Conservation (phyloP, 2,888 invertebrate genomes). For the Polydrusus tereticollis region DNA sequence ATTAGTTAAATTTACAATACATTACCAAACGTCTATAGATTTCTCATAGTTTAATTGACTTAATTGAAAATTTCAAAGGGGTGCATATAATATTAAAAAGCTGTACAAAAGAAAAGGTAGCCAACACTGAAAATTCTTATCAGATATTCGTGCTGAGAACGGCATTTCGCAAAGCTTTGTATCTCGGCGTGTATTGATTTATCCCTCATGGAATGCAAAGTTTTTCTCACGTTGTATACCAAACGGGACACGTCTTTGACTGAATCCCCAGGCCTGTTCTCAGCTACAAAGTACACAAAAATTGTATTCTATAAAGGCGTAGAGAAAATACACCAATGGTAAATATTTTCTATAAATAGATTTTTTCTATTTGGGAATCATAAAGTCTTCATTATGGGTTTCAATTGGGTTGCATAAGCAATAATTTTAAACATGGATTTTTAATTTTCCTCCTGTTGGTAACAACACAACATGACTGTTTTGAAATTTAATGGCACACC, state of each 20-base stretch:
- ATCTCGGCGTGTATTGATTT: slow-evolving; percentile 60
- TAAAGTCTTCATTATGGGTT: too few relatives aligned
- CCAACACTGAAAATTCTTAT: slow-evolving; percentile 52
- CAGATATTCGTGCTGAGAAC: slow-evolving; percentile 63
- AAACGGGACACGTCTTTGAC: slow-evolving; percentile 34
- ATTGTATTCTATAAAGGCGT: neutral
- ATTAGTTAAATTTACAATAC: too few relatives aligned
- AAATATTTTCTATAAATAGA: too few relatives aligned
- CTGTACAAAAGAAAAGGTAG: slow-evolving; percentile 28
- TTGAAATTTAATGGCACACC: too few relatives aligned
- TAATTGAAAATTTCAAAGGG: neutral
- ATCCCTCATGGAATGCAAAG: slow-evolving; percentile 58
- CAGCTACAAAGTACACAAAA: neutral
- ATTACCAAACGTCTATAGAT: too few relatives aligned
- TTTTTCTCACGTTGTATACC: slow-evolving; percentile 56
- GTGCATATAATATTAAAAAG: neutral
- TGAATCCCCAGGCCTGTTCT: neutral
- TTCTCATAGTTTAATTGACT: too few relatives aligned
- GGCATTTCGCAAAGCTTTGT: slow-evolving; percentile 53
- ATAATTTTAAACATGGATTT: too few relatives aligned
- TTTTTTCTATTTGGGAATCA: too few relatives aligned
- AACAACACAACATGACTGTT: too few relatives aligned
- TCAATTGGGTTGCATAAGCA: too few relatives aligned
- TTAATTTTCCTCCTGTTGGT: too few relatives aligned
- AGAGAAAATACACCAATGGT: neutral